Evolutionary conservation across 1,140 invertebrate genomes (phyloP).

Genomic region (Macrotrachela quadricornifera): DNA sequence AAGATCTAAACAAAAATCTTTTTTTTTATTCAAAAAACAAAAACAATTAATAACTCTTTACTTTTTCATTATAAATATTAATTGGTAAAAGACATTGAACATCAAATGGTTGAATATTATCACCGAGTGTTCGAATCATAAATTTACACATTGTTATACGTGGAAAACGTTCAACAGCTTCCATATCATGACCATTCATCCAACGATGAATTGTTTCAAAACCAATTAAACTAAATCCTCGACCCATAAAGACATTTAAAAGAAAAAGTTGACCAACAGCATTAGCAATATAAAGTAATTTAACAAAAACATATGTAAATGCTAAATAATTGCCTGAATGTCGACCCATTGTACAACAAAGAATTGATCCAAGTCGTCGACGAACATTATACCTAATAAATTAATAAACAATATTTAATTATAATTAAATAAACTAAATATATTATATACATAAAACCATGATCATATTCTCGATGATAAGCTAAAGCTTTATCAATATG

Average conservation of each 20-base stretch:
- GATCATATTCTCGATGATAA: not conserved
- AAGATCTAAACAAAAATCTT: not conserved
- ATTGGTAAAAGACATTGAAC: constrained; percentile 16
- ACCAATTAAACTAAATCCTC: constrained; percentile 12
- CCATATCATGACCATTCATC: constrained; percentile 9
- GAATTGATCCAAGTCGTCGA: too few relatives aligned
- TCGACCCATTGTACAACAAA: constrained; percentile 20
- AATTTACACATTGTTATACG: constrained; percentile 14
- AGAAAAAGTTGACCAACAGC: constrained; percentile 16
- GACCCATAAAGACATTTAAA: constrained; percentile 18
- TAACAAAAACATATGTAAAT: constrained; percentile 20
- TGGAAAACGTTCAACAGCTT: constrained; percentile 12
- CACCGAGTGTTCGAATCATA: constrained; percentile 12
- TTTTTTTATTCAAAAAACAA: too few relatives aligned
- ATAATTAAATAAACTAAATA: constrained; percentile 11
- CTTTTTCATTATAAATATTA: constrained; percentile 16
- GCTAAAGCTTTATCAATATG: constrained; percentile 6
- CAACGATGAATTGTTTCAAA: constrained; percentile 12
- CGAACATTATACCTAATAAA: too few relatives aligned
- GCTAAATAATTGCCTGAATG: constrained; percentile 21
- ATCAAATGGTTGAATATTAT: constrained; percentile 15
- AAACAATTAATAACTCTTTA: too few relatives aligned
- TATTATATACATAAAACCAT: not conserved
- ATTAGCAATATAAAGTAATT: constrained; percentile 17
- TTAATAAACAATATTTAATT: constrained; percentile 20